Evolutionary conservation across 2,113 vertebrate species (phyloP).

Genomic region (Myotis davidii): DNA sequence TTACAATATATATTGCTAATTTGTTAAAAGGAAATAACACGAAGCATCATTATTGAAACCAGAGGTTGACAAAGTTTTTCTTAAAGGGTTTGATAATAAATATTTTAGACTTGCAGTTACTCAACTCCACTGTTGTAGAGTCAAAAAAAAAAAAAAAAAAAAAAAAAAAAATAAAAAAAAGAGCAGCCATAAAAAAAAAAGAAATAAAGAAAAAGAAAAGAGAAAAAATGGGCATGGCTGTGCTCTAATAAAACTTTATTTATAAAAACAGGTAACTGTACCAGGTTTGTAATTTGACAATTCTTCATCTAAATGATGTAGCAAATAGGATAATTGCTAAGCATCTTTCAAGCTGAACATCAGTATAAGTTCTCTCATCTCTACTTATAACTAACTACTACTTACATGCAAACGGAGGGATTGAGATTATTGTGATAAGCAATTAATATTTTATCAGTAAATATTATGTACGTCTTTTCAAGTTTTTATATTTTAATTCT

Average conservation of each 20-base stretch:
- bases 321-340: not conserved
- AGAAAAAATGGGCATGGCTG: not conserved
- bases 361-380: not conserved
- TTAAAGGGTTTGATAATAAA: slow-evolving; percentile 29
- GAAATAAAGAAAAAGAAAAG: not conserved
- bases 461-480: not conserved
- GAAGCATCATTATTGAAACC: not conserved
- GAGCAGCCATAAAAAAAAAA: not conserved
- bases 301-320: not conserved
- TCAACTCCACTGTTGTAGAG: not conserved
- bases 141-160: not conserved
- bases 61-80: not conserved
- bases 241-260: slow-evolving; percentile 1
- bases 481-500: slow-evolving; percentile 44
- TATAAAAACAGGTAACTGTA: not conserved
- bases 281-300: not conserved
- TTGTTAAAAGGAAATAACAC: slow-evolving; percentile 8
- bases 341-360: not conserved
- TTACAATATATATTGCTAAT: slow-evolving; percentile 35
- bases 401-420: not conserved
- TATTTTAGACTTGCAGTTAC: not conserved
- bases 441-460: not conserved
- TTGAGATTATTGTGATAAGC: not conserved
- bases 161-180: not conserved
- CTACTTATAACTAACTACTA: not conserved